phyloP scores from a whole-genome alignment of 2,888 invertebrate species.

The Tenthredo livida region DNA sequence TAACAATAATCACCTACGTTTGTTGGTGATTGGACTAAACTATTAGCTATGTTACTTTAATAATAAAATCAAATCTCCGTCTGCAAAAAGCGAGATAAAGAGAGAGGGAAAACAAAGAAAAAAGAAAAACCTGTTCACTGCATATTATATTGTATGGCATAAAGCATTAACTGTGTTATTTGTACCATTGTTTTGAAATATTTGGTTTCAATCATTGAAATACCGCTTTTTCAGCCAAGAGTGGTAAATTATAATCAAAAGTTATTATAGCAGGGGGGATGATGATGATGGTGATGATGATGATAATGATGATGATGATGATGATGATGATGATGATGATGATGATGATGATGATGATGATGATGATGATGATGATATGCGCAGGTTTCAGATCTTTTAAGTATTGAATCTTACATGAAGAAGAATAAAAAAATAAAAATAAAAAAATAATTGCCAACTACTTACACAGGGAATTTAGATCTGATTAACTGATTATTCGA shows the following conservation, averaged over 20 bases:
- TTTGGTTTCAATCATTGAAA: conserved; percentile 53
- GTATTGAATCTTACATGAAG: neutral
- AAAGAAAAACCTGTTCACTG: conserved; percentile 46
- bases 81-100: conserved; percentile 48
- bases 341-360: too few species aligned
- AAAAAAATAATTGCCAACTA: conserved; percentile 1
- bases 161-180: conserved; percentile 49
- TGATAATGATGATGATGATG: too few species aligned
- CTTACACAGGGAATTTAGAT: neutral
- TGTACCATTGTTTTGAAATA: conserved; percentile 57
- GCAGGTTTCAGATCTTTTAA: neutral
- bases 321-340: too few species aligned
- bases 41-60: conserved; percentile 53
- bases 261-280: too few species aligned
- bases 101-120: neutral
- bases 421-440: neutral
- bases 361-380: too few species aligned
- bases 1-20: conserved; percentile 60
- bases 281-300: too few species aligned
- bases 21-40: conserved; percentile 63
- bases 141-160: conserved; percentile 36
- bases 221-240: neutral
- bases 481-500: conserved; percentile 22
- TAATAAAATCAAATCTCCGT: conserved; percentile 37
- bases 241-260: conserved; percentile 33